A percentile compares a stretch with the other conserved stretches of the same genome.
These are phyloP conservation scores for Progne subis DNA, from an alignment of 2,113 vertebrate genomes.

Conservation along the genomic window DNA sequence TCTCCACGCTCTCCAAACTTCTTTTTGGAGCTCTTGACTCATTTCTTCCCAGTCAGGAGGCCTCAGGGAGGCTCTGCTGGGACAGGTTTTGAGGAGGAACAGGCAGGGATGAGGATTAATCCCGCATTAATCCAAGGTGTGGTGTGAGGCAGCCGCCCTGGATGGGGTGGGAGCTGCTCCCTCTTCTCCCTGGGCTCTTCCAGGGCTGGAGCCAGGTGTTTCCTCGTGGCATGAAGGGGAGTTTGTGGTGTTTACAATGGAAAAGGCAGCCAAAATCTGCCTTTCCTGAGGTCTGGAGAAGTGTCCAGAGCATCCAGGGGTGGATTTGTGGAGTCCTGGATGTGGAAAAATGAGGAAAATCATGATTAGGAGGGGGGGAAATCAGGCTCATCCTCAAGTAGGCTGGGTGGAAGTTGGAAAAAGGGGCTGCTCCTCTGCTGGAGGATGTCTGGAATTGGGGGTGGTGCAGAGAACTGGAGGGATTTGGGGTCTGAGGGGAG, in stretches of 20 bases:
- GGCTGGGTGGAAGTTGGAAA: fast-evolving
- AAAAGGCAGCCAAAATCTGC: not conserved
- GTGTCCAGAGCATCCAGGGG: fast-evolving
- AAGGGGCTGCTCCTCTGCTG: not conserved
- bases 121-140: not conserved
- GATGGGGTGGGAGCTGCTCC: not conserved
- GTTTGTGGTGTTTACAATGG: not conserved
- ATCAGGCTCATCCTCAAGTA: not conserved
- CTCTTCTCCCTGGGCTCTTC: not conserved
- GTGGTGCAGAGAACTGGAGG: not conserved
- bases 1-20: not conserved
- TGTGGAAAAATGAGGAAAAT: not conserved
- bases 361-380: not conserved
- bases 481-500: not conserved
- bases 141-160: not conserved
- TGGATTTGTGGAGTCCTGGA: not conserved
- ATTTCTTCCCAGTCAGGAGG: not conserved
- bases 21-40: not conserved
- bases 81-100: not conserved
- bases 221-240: fast-evolving
- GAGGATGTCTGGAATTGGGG: not conserved
- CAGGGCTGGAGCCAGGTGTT: fast-evolving
- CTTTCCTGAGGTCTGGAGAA: fast-evolving
- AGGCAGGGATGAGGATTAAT: not conserved
- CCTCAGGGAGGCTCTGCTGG: not conserved